Evolutionary conservation across 1,140 invertebrate species (phyloP).

Genomic region (Calephelis virginiensis): DNA sequence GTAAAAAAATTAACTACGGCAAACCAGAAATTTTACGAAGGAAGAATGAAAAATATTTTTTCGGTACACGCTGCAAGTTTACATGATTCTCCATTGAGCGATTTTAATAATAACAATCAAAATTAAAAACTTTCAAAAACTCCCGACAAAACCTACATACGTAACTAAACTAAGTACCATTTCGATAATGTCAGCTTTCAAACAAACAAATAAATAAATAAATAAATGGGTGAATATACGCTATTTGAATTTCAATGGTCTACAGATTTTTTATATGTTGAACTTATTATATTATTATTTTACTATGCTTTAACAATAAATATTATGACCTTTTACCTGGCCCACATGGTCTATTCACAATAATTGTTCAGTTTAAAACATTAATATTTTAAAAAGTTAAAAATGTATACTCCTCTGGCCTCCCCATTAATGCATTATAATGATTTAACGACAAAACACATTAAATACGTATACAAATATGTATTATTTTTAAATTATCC

Average conservation of each 20-base stretch:
- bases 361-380: constrained; percentile 22
- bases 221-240: constrained; percentile 15
- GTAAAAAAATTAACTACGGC: no score
- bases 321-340: constrained; percentile 20
- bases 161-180: no score
- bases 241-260: constrained; percentile 1
- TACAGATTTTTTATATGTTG: constrained; percentile 19
- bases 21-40: no score
- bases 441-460: not conserved
- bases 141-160: no score
- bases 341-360: constrained; percentile 24
- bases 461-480: constrained; percentile 1
- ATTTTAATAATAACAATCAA: no score
- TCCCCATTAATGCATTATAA: not conserved
- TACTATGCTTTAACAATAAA: constrained; percentile 26
- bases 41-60: no score
- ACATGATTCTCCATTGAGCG: no score
- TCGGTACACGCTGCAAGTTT: no score
- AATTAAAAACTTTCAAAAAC: no score
- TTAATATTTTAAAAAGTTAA: constrained; percentile 13
- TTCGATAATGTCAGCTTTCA: no score
- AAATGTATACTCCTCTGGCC: constrained; percentile 25
- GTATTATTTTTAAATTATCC: not conserved
- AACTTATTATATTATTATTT: constrained; percentile 19
- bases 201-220: no score